These are phyloP conservation scores for Ooceraea biroi DNA, from an alignment of 1,140 invertebrate species.

Conservation along the genomic window DNA sequence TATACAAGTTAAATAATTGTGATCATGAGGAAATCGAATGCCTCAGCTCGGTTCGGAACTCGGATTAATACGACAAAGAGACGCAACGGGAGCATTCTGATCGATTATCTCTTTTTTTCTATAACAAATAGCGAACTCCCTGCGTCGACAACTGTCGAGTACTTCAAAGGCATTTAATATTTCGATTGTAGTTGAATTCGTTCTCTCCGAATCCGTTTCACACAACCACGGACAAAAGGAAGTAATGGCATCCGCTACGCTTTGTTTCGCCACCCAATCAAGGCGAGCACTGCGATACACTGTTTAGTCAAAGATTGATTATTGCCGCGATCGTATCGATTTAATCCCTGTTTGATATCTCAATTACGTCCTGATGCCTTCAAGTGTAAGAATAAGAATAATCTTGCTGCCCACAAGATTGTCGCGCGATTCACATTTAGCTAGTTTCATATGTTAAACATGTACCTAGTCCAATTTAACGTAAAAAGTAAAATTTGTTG, in stretches of 20 bases:
- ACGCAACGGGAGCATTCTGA: constrained; percentile 49
- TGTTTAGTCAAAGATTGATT: constrained; percentile 52
- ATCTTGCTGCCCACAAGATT: not conserved
- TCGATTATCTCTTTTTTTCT: constrained; percentile 61
- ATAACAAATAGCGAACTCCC: constrained; percentile 50
- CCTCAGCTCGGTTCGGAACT: constrained; percentile 1
- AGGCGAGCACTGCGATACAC: constrained; percentile 34
- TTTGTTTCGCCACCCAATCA: constrained; percentile 62
- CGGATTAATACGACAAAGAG: constrained; percentile 16
- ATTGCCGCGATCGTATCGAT: constrained; percentile 50
- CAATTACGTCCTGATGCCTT: constrained; percentile 19
- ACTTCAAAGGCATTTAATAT: constrained; percentile 70
- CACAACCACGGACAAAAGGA: constrained; percentile 48
- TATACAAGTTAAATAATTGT: not conserved
- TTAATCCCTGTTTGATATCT: constrained; percentile 31
- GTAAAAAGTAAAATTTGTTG: not conserved
- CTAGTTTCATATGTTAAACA: constrained; percentile 7
- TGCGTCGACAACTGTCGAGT: constrained; percentile 21
- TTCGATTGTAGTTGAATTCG: constrained; percentile 60
- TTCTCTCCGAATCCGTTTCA: constrained; percentile 41
- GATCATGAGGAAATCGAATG: not conserved
- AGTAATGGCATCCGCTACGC: constrained; percentile 52
- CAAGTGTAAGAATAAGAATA: constrained; percentile 11
- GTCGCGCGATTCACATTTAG: not conserved
- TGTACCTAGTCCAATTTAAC: not conserved